Evolutionary conservation across 2,113 vertebrate genomes (phyloP).

Genomic region (Nyctibius bracteatus): DNA sequence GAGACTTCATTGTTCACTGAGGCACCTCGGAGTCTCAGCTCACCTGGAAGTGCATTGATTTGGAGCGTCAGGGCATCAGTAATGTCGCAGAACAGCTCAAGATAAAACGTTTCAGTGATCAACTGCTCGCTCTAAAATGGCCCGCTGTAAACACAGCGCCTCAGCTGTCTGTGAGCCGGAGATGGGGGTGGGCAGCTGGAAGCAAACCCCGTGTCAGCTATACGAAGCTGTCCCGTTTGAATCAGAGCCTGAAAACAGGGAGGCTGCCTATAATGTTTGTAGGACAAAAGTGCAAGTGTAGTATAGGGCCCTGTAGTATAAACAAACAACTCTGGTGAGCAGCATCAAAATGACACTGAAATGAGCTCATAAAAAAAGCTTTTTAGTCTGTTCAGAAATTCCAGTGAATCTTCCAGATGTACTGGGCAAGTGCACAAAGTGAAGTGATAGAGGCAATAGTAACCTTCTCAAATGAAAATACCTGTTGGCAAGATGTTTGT

Average conservation of each 20-base stretch:
- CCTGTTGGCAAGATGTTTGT: not conserved
- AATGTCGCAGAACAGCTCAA: not conserved
- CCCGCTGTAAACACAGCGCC: not conserved
- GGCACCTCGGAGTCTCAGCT: not conserved
- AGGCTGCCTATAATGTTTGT: not conserved
- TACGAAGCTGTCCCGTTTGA: not conserved
- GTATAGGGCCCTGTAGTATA: not conserved
- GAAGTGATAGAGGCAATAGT: not conserved
- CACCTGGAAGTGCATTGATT: not conserved
- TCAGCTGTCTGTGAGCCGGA: not conserved
- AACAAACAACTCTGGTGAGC: not conserved
- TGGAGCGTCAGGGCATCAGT: not conserved
- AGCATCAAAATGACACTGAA: not conserved
- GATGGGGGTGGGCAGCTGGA: not conserved
- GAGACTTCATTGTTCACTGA: not conserved
- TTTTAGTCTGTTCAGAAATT: not conserved
- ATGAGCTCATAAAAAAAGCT: not conserved
- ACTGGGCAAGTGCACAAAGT: not conserved
- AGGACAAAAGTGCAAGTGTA: not conserved
- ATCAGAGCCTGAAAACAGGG: accelerated
- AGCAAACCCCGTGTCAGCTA: not conserved
- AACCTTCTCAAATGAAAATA: not conserved
- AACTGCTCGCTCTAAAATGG: not conserved
- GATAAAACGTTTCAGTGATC: not conserved
- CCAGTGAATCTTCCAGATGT: accelerated